phyloP scores from a whole-genome alignment of 2,888 invertebrate genomes.

The Sphaerophoria rueppellii region DNA sequence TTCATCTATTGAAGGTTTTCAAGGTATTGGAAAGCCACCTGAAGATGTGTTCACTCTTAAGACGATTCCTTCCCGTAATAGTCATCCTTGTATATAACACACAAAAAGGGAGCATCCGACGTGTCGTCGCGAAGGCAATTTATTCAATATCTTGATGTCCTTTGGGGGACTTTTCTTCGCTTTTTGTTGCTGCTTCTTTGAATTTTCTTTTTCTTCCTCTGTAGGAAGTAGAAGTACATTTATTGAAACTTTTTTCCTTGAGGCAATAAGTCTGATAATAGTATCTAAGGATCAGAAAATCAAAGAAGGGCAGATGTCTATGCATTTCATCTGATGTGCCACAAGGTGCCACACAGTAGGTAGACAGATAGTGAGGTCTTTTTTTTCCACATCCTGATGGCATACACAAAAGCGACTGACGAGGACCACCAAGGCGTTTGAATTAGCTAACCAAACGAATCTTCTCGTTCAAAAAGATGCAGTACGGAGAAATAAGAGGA shows the following conservation, averaged over 20 bases:
- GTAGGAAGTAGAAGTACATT: background rate
- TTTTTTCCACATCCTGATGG: no score
- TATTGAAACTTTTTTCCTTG: slow-evolving; percentile 54
- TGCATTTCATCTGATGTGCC: slow-evolving; percentile 12
- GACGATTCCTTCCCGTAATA: slow-evolving; percentile 8
- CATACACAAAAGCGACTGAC: slow-evolving; percentile 19
- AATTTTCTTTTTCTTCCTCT: background rate
- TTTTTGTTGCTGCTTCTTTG: slow-evolving; percentile 32
- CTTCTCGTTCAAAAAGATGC: background rate
- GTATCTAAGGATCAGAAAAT: slow-evolving; percentile 34
- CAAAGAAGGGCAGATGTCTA: slow-evolving; percentile 55
- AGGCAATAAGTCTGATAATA: slow-evolving; percentile 43
- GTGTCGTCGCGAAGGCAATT: slow-evolving; percentile 39
- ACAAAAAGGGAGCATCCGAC: slow-evolving; percentile 30
- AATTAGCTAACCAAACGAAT: slow-evolving; percentile 10
- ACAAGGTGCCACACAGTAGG: background rate
- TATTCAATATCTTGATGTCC: slow-evolving; percentile 62
- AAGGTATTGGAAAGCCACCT: slow-evolving; percentile 5
- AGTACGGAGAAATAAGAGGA: slow-evolving; percentile 1
- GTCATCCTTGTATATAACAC: slow-evolving; percentile 4
- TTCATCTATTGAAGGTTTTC: background rate
- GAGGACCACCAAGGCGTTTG: slow-evolving; percentile 6
- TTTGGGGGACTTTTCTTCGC: slow-evolving; percentile 48
- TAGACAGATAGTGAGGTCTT: background rate
- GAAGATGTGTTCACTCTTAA: slow-evolving; percentile 35